Conservation (phyloP, 2,888 invertebrate genomes). For the Phanerotoma sp. region DNA sequence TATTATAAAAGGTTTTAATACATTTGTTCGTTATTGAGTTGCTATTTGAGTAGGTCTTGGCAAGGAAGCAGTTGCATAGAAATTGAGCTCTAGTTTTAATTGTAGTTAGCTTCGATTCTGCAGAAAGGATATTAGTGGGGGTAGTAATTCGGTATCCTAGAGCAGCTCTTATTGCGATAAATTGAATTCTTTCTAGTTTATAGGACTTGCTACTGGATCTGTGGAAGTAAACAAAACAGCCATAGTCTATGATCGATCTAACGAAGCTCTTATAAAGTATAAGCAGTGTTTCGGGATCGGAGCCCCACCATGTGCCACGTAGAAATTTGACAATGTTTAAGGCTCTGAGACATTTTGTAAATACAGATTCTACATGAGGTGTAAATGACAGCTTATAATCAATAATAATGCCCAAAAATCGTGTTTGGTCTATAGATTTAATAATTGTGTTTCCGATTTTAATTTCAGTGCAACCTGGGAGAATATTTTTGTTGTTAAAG, state of each 20-base stretch:
- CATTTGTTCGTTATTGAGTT: too few species aligned
- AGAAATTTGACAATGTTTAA: background rate
- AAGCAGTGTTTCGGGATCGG: background rate
- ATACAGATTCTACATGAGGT: background rate
- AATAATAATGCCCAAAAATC: background rate
- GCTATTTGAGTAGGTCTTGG: background rate
- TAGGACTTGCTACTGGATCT: background rate
- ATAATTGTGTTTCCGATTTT: too few species aligned
- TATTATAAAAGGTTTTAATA: too few species aligned
- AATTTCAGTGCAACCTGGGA: too few species aligned
- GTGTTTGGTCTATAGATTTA: background rate
- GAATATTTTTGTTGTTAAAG: background rate
- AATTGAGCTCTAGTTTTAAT: background rate
- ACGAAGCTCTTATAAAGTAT: background rate
- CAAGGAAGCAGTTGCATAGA: background rate
- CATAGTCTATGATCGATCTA: background rate
- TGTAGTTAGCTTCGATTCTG: background rate
- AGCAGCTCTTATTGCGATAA: background rate
- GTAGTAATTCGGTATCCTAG: background rate
- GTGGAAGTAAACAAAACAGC: background rate
- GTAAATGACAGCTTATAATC: slow-evolving; percentile 3
- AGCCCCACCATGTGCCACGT: background rate
- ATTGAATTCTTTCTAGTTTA: background rate
- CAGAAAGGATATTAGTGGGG: background rate
- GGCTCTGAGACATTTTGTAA: background rate